Conservation (phyloP, 1,140 invertebrate species). For the Homalodisca vitripennis region DNA sequence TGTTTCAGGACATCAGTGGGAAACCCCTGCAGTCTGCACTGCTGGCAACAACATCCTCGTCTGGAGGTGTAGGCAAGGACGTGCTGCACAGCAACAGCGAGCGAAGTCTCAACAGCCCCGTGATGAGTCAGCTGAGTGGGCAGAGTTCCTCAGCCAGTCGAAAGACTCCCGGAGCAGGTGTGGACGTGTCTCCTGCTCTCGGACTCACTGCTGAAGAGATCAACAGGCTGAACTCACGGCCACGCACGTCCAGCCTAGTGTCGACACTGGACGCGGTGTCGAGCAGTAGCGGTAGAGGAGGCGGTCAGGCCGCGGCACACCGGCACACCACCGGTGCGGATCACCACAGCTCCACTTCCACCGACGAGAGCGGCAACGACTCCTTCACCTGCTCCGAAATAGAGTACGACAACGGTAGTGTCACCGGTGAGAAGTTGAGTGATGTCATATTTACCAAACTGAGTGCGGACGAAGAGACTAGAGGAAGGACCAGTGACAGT, state of each 20-base stretch:
- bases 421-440: slow-evolving; percentile 71
- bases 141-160: slow-evolving; percentile 75
- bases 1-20: slow-evolving; percentile 82
- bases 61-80: slow-evolving; percentile 77
- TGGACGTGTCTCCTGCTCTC: slow-evolving; percentile 55
- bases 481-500: slow-evolving; percentile 38
- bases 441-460: slow-evolving; percentile 71
- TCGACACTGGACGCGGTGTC: slow-evolving; percentile 91
- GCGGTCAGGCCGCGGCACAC: slow-evolving; percentile 51
- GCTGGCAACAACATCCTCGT: slow-evolving; percentile 82
- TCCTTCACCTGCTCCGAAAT: slow-evolving; percentile 98
- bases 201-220: slow-evolving; percentile 92
- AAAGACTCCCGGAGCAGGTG: slow-evolving; percentile 53
- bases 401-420: slow-evolving; percentile 89
- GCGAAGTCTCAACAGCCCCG: slow-evolving; percentile 83
- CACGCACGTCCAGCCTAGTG: slow-evolving; percentile 82
- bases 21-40: slow-evolving; percentile 87
- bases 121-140: slow-evolving; percentile 84
- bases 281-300: slow-evolving; percentile 73
- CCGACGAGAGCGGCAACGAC: slow-evolving; percentile 94
- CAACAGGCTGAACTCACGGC: slow-evolving; percentile 80
- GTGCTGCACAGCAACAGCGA: slow-evolving; percentile 85
- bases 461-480: slow-evolving; percentile 55
- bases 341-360: slow-evolving; percentile 76
- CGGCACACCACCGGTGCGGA: slow-evolving; percentile 48